These are phyloP conservation scores for Scylla paramamosain DNA, from an alignment of 1,140 invertebrate genomes.

Conservation along the genomic window DNA sequence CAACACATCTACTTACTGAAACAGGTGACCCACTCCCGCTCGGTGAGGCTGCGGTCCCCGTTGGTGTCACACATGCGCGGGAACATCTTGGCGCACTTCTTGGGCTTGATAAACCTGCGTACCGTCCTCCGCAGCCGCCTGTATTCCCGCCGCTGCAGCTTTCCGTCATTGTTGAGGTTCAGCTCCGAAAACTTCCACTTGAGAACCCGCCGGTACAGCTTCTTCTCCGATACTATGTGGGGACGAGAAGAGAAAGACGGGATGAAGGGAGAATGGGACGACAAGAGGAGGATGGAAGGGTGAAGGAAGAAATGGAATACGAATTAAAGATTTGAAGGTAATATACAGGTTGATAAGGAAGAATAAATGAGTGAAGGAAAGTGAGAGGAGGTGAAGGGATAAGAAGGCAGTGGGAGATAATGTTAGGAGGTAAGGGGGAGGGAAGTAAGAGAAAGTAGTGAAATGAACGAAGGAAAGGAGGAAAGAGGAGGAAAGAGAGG, in stretches of 20 bases:
- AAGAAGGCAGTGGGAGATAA: too few species aligned
- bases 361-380: too few species aligned
- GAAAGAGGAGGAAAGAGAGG: too few species aligned
- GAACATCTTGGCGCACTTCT: slow-evolving; percentile 93
- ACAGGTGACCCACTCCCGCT: slow-evolving; percentile 77
- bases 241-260: background rate
- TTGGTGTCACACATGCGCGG: slow-evolving; percentile 91
- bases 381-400: too few species aligned
- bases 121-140: slow-evolving; percentile 89
- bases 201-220: slow-evolving; percentile 79
- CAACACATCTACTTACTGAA: slow-evolving; percentile 61
- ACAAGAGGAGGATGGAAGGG: background rate
- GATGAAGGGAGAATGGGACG: background rate
- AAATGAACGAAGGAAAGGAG: too few species aligned
- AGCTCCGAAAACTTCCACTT: slow-evolving; percentile 93
- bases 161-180: slow-evolving; percentile 88
- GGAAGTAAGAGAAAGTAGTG: too few species aligned
- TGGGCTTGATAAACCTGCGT: slow-evolving; percentile 92
- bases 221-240: slow-evolving; percentile 34
- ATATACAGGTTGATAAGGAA: too few species aligned
- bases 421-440: too few species aligned
- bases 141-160: slow-evolving; percentile 89
- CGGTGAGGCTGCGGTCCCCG: slow-evolving; percentile 87
- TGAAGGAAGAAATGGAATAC: too few species aligned
- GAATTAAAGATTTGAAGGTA: too few species aligned